A percentile compares a stretch with the other conserved stretches of the same genome.
phyloP scores from a whole-genome alignment of 2,888 invertebrate genomes.

The Malthinus flaveolus region DNA sequence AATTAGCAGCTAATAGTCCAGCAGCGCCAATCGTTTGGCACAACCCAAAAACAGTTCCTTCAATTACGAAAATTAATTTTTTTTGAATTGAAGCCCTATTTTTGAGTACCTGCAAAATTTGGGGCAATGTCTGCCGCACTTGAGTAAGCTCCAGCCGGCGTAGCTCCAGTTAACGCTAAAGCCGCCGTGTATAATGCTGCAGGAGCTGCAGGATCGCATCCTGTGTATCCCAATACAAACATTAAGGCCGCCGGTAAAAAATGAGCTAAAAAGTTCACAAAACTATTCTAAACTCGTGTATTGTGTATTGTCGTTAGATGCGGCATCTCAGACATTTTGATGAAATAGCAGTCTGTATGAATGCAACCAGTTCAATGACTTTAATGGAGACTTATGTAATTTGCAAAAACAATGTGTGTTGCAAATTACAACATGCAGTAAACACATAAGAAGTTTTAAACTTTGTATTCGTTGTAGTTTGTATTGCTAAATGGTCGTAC shows the following conservation, averaged over 20 bases:
- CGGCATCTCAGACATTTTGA: too few species aligned
- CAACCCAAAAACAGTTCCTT: slow-evolving; percentile 55
- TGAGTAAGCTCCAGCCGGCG: slow-evolving; percentile 61
- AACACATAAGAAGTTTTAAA: background rate
- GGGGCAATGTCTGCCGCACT: slow-evolving; percentile 66
- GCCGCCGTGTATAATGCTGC: slow-evolving; percentile 62
- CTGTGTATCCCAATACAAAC: slow-evolving; percentile 63
- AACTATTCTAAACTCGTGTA: background rate
- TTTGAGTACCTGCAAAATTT: slow-evolving; percentile 51
- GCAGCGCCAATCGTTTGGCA: slow-evolving; percentile 63
- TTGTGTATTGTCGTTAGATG: too few species aligned
- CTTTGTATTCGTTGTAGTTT: too few species aligned
- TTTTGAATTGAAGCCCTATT: background rate
- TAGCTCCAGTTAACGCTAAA: slow-evolving; percentile 61
- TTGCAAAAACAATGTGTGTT: background rate
- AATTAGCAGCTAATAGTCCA: slow-evolving; percentile 60
- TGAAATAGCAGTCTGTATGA: background rate
- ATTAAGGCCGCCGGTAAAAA: slow-evolving; percentile 62
- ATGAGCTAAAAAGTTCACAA: slow-evolving; percentile 53
- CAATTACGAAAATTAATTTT: slow-evolving; percentile 8
- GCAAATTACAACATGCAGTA: background rate
- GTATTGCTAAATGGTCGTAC: too few species aligned
- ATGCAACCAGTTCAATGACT: background rate
- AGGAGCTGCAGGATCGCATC: slow-evolving; percentile 61
- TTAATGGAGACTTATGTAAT: background rate